Conservation (phyloP, 2,797 vertebrate genomes). For the Philypnodon macrostomus region DNA sequence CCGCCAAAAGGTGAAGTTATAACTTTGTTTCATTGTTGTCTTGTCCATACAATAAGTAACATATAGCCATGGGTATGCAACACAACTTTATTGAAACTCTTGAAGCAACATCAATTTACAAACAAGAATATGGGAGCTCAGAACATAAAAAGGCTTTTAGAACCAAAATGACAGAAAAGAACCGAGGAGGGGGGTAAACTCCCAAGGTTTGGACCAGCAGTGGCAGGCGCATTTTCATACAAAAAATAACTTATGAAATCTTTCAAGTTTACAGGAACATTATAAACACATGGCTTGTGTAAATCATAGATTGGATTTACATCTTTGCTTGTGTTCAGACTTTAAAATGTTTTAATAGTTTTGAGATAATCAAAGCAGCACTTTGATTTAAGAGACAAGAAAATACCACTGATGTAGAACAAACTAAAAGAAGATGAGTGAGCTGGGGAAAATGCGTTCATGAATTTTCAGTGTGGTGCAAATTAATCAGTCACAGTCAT, state of each 20-base stretch:
- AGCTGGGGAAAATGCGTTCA: slow-evolving; percentile 70
- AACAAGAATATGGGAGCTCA: slow-evolving; percentile 72
- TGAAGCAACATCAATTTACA: slow-evolving; percentile 82
- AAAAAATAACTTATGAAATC: slow-evolving; percentile 82
- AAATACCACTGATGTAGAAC: slow-evolving; percentile 65
- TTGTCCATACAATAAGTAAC: slow-evolving; percentile 27
- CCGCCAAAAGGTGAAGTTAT: background rate
- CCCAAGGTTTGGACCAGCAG: slow-evolving; percentile 72
- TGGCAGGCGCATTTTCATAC: slow-evolving; percentile 74
- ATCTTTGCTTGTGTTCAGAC: slow-evolving; percentile 60
- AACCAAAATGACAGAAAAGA: slow-evolving; percentile 69
- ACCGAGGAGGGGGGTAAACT: slow-evolving; percentile 50
- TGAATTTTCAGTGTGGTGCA: slow-evolving; percentile 77
- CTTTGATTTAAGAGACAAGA: slow-evolving; percentile 66
- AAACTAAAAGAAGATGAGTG: slow-evolving; percentile 54
- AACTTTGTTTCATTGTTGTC: no score
- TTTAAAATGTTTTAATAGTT: slow-evolving; percentile 64
- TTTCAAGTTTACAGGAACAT: slow-evolving; percentile 85
- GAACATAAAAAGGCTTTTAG: slow-evolving; percentile 65
- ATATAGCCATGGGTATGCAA: slow-evolving; percentile 68
- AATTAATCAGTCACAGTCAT: slow-evolving; percentile 75
- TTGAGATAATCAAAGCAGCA: slow-evolving; percentile 67
- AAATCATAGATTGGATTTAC: slow-evolving; percentile 67
- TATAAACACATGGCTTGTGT: slow-evolving; percentile 65
- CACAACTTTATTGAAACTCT: slow-evolving; percentile 85